Evolutionary conservation across 2,888 invertebrate genomes (phyloP), one percentile per base, ranked within the genome.

Genomic region (Agriotes lineatus): DNA sequence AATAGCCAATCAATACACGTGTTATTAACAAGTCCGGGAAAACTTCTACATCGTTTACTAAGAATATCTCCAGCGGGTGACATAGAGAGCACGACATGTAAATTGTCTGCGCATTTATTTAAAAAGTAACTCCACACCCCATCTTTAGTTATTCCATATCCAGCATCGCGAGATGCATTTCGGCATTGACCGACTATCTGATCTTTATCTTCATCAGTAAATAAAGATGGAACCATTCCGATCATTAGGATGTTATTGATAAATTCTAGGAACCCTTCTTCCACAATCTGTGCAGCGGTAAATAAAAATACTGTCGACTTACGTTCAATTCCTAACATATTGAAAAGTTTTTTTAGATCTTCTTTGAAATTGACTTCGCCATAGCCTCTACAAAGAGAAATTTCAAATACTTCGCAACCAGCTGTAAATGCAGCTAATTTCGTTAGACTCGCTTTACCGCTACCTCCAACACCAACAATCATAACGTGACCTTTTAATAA

Each of bases 1-100:
- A 94, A 96, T 81, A 96, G 91, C 96, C 96, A 97, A 83, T 97
- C 96, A 72, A 97, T 96, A 37, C 93, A 94, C 0, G 96, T 94
- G 80, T 95, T 95, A 80, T 96, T 96, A 37, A 97, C 95, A 48
- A 97, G 85, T 0, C 96, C 96, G 0, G 97, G 97, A 84, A 96
- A 97, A 85, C 91, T 96, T 73, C 96, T 89, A 79, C 96, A 96
- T 14, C 94, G 88, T 76, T 91, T 94, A 52, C 96, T 89, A 12
- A 97, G 85, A 3, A 90, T 87, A 67, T 96, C 96, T 0, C 95
- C 93, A 1, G 94, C 88, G 0, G 96, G 95, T 2, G 95, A 95
- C 96, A 97, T 96, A 0, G 94, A 92, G 12, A 97, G 83, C 0
- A 96, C 94, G n/a, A 97, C 91, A 78, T 96, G 96, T 12, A 97